Evolutionary conservation across 2,888 invertebrate genomes (phyloP).

Genomic region (Lepetodrilus schrolli): DNA sequence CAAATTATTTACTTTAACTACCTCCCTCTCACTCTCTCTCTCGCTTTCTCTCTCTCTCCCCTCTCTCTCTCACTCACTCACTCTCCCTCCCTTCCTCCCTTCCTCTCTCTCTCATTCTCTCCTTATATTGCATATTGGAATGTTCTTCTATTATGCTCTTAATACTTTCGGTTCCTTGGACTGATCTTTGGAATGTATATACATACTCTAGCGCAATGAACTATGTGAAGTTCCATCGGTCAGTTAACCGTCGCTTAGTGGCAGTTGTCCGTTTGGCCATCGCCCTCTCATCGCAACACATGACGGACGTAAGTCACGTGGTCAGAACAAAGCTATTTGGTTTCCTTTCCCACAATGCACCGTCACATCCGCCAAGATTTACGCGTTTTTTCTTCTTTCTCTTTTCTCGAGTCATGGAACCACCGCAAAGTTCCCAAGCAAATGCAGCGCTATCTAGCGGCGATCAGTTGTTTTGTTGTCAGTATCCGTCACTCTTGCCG

Average conservation of each 20-base stretch:
- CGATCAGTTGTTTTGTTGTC: conserved; percentile 21
- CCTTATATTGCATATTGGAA: too few relatives aligned
- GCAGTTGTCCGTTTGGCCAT: not conserved
- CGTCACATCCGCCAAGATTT: not conserved
- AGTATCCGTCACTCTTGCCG: conserved; percentile 5
- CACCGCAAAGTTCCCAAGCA: not conserved
- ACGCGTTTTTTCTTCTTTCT: conserved; percentile 6
- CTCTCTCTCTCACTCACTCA: too few relatives aligned
- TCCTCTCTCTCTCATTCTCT: too few relatives aligned
- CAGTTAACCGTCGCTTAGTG: not conserved
- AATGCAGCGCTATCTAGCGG: not conserved
- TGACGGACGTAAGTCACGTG: not conserved
- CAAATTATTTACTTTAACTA: too few relatives aligned
- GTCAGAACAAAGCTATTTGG: not conserved
- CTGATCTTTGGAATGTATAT: too few relatives aligned
- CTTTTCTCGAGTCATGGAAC: not conserved
- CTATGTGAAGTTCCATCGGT: too few relatives aligned
- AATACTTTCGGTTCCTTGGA: too few relatives aligned
- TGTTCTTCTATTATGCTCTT: too few relatives aligned
- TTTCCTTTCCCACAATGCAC: not conserved
- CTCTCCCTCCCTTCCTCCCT: too few relatives aligned
- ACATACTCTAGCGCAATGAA: too few relatives aligned
- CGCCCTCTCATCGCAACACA: not conserved
- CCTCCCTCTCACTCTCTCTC: too few relatives aligned
- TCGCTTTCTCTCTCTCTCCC: too few relatives aligned